Evolutionary conservation across 92 coral and sea anemone genomes (phyloP), one percentile per base, ranked within the genome.

Genomic region (Porites lobata): DNA sequence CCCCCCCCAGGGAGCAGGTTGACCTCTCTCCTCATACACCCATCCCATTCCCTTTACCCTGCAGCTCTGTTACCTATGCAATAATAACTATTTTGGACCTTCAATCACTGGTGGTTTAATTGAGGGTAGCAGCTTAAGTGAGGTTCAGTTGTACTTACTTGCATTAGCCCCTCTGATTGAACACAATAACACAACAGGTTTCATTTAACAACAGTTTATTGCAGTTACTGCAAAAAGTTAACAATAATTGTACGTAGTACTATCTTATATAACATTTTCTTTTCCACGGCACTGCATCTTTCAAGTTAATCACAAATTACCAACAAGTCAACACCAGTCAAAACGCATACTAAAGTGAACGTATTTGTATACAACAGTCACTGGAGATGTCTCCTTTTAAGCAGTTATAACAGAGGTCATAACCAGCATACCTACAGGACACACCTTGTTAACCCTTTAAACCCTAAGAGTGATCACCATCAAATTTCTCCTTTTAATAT

Each of bases 121-220:
- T 38, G 47, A 38, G 6, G 47, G 47, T 38, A 38, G 47, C 47
- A 3, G 6, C 47, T 38, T 38, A 38, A 38, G 4, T 38, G 47
- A 38, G 47, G 47, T 38, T 38, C 47, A 38, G 6, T 3, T 38
- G 6, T 38, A 38, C 6, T 38, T 38, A 4, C 61, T 14, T 62
- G 1, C 18, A 2, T 20, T 7, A 62, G 66, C 21, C 66, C 29
- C 21, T 22, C 32, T 14, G 14, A 29, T 52, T 4, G 24, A 7
- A n/a, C 7, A 8, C 10, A 7, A 67, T 52, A 68, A 10, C 21
- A 65, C 20, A 12, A 38, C 6, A 32, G 52, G 43, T 9, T 51
- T 80, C 75, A 21, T 29, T 82, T 82, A 56, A 82, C 78, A 82
- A 82, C 85, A 68, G 54, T 82, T 82, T 82, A 82, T 82, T 82